Conservation (phyloP, 2,797 vertebrate species). For the Prionace glauca region DNA sequence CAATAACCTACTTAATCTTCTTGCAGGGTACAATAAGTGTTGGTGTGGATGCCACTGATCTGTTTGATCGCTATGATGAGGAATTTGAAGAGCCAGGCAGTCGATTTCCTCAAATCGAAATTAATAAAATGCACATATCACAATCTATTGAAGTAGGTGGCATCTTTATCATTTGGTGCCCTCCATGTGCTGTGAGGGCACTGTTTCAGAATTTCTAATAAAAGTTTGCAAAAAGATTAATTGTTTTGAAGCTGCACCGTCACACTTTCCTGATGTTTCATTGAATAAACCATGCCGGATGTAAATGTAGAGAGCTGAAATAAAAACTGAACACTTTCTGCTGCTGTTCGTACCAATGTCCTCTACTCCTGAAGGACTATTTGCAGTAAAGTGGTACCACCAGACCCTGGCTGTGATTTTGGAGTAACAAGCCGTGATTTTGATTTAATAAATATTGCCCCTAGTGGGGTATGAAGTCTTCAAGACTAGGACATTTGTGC, state of each 20-base stretch:
- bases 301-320: neutral
- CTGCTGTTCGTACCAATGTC: neutral
- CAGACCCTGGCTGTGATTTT: neutral
- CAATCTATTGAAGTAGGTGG: conserved; percentile 88
- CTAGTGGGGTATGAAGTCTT: neutral
- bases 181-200: neutral
- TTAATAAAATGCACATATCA: conserved; percentile 98
- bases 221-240: neutral
- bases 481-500: neutral
- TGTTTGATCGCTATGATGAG: conserved; percentile 93
- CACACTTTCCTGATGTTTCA: no score
- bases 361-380: neutral
- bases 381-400: neutral
- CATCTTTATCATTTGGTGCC: neutral
- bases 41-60: conserved; percentile 92
- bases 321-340: neutral
- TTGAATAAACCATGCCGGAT: neutral
- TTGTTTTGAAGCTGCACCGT: neutral
- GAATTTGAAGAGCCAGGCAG: conserved; percentile 81
- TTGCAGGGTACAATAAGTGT: conserved; percentile 90
- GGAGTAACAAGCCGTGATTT: neutral
- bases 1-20: conserved; percentile 47
- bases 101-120: conserved; percentile 83
- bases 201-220: neutral
- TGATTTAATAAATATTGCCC: neutral